Base-by-base conservation (phyloP, 1,140 invertebrate genomes). In the Zaprionus kolodkinae region DNA sequence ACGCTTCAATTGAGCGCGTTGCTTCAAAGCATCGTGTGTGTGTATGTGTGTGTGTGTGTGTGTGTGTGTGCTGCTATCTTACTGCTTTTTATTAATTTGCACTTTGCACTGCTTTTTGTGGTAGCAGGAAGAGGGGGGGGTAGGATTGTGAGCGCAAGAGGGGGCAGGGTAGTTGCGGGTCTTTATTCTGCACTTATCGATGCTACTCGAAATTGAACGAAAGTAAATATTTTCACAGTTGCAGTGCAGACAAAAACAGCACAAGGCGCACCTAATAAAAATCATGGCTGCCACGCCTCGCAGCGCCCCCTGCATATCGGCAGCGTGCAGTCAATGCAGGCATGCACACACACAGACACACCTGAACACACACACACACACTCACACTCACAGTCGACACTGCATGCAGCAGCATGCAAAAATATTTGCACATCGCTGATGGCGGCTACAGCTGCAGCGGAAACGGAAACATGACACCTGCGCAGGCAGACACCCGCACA, bases 401-500 rank as follows among this genome's bases (percentile, higher is more conserved):
- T n/a, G 30, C n/a, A 33, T 21, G 71, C 27, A 12, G 78, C 56
- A 61, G 65, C 66, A 75, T 60, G 64, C 72, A 74, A 82, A 87
- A 87, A 87, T 87, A 87, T 87, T 87, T 87, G 76, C 79, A 79
- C 83, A 82, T 72, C 60, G 72, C 60, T 76, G 56, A 62, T 54
- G 59, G 54, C 63, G 55, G 38, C 30, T 66, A 48, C 52, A 36
- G 45, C 21, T 59, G 72, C 79, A 80, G 67, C 84, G 83, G 83
- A 87, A 88, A 74, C 84, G 84, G 83, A 87, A 87, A 83, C 79
- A 88, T 80, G 84, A 88, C 83, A 87, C 83, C 83, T 87, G 84
- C 76, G 63, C 79, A 67, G 63, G 52, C 76, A 67, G 66, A 52
- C 72, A 66, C 81, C 81, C 74, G 54, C 60, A 64, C 33, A 60